phyloP scores from a whole-genome alignment of 1,140 invertebrate genomes.

The Coboldia fuscipes region DNA sequence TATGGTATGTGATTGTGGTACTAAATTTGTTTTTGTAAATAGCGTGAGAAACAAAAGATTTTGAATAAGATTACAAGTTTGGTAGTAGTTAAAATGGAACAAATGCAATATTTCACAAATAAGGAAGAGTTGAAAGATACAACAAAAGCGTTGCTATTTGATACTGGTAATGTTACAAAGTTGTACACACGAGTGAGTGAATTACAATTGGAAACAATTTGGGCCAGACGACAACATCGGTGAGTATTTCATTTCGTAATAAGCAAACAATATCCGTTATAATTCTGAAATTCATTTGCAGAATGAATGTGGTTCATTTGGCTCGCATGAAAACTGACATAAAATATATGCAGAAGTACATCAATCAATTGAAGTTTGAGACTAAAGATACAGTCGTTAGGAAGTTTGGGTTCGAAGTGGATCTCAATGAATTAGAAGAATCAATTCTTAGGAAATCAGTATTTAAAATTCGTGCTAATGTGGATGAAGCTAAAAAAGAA shows the following conservation, averaged over 20 bases:
- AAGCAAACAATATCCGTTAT: conserved; percentile 1
- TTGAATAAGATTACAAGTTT: conserved; percentile 43
- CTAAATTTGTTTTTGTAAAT: conserved; percentile 3
- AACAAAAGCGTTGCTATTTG: conserved; percentile 37
- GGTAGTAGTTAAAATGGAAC: conserved; percentile 37
- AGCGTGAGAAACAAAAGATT: conserved; percentile 43
- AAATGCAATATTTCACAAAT: conserved; percentile 34
- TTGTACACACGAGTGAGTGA: conserved; percentile 38
- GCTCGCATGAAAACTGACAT: conserved; percentile 29
- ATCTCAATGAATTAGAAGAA: conserved; percentile 30
- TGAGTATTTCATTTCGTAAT: neutral
- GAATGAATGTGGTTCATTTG: conserved; percentile 26
- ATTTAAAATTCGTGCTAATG: conserved; percentile 25
- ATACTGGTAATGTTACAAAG: conserved; percentile 26
- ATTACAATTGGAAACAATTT: conserved; percentile 34
- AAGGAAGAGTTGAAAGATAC: conserved; percentile 26
- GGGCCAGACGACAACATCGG: conserved; percentile 31
- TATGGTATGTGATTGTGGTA: neutral
- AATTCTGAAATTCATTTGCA: conserved; percentile 8
- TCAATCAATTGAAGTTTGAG: conserved; percentile 23
- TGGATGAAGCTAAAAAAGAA: conserved; percentile 21
- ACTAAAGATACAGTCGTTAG: conserved; percentile 28
- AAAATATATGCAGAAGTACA: conserved; percentile 27
- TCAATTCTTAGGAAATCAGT: conserved; percentile 27
- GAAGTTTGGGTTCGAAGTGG: conserved; percentile 31